phyloP scores from a whole-genome alignment of 2,797 vertebrate species.

The Fistularia tabacaria region DNA sequence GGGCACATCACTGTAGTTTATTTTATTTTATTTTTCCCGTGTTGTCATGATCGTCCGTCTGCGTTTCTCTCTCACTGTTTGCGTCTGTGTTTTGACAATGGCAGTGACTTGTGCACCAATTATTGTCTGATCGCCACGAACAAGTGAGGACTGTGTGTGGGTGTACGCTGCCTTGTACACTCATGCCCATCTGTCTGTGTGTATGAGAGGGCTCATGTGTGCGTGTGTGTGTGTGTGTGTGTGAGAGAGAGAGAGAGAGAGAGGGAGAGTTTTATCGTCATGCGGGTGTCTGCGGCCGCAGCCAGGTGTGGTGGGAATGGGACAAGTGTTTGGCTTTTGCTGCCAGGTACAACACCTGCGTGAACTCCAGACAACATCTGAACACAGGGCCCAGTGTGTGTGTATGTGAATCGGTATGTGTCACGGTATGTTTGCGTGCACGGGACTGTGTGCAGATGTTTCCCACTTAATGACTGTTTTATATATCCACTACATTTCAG shows the following conservation, averaged over 20 bases:
- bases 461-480: too few relatives aligned
- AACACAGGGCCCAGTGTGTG: conserved; percentile 12
- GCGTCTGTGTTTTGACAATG: conserved; percentile 44
- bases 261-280: conserved; percentile 29
- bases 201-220: conserved; percentile 6
- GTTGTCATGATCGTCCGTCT: conserved; percentile 18
- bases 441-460: background rate
- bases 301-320: conserved; percentile 59
- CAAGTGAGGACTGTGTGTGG: conserved; percentile 13
- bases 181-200: conserved; percentile 8
- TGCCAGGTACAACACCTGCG: conserved; percentile 58
- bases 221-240: conserved; percentile 8
- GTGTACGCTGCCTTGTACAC: conserved; percentile 29
- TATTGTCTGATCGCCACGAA: conserved; percentile 28
- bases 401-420: background rate
- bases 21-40: background rate
- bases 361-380: conserved; percentile 31
- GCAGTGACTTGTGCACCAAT: conserved; percentile 26
- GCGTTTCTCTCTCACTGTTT: conserved; percentile 22
- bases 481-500: too few relatives aligned
- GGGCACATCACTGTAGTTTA: conserved; percentile 1
- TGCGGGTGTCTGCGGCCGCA: conserved; percentile 55
- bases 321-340: conserved; percentile 24
- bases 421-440: background rate
- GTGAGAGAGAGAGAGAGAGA: conserved; percentile 8